phyloP scores from a whole-genome alignment of 2,888 invertebrate genomes.

The Eulithis prunata region DNA sequence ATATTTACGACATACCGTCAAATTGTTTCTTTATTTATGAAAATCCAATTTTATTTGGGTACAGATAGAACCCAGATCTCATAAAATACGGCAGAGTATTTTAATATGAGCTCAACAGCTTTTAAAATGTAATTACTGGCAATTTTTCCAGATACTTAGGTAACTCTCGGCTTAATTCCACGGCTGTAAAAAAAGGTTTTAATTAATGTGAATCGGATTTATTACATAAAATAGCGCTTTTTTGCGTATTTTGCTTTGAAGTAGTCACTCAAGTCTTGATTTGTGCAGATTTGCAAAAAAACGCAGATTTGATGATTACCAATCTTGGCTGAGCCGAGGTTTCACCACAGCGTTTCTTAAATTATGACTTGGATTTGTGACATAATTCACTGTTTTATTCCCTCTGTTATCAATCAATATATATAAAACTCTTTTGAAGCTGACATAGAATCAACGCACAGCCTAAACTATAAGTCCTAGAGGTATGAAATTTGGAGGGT shows the following conservation, averaged over 20 bases:
- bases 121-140: conserved; percentile 34
- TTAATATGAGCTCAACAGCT: conserved; percentile 25
- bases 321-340: neutral
- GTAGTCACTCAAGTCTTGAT: neutral
- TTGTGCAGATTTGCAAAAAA: neutral
- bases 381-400: too few relatives aligned
- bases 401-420: too few relatives aligned
- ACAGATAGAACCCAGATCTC: neutral
- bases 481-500: too few relatives aligned
- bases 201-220: conserved; percentile 24
- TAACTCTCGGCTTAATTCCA: conserved; percentile 19
- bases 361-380: too few relatives aligned
- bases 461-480: too few relatives aligned
- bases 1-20: too few relatives aligned
- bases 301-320: neutral
- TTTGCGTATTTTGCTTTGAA: conserved; percentile 11
- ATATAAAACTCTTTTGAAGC: too few relatives aligned
- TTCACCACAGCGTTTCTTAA: too few relatives aligned
- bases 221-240: conserved; percentile 11
- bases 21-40: too few relatives aligned
- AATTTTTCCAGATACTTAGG: conserved; percentile 33
- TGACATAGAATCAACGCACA: too few relatives aligned
- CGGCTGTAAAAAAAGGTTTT: conserved; percentile 29
- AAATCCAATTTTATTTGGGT: conserved; percentile 6
- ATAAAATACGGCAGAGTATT: conserved; percentile 16